These are phyloP conservation scores for Tortricodes alternella DNA, from an alignment of 2,888 invertebrate species.

Conservation along the genomic window DNA sequence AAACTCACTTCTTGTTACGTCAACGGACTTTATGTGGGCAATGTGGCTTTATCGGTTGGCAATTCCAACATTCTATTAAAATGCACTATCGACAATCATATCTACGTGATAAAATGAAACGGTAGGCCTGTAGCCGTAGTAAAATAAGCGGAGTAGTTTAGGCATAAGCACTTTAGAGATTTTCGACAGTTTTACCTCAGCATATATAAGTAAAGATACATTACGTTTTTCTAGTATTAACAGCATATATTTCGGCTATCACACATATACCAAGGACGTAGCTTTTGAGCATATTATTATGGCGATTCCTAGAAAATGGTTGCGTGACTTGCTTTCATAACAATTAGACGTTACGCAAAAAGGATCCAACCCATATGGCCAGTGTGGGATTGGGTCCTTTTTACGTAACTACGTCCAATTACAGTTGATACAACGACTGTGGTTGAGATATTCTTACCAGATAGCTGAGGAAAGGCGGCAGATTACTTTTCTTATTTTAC, in stretches of 20 bases:
- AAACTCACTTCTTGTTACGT: slow-evolving; percentile 68
- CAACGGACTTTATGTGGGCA: slow-evolving; percentile 66
- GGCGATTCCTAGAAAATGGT: too few species aligned
- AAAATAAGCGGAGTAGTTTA: not conserved
- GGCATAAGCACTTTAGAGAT: not conserved
- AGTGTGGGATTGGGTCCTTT: too few species aligned
- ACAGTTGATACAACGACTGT: too few species aligned
- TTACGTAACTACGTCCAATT: too few species aligned
- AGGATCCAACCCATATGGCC: too few species aligned
- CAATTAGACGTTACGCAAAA: too few species aligned
- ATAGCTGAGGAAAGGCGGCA: not conserved
- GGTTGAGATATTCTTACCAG: not conserved
- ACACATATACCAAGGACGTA: too few species aligned
- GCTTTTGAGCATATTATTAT: too few species aligned
- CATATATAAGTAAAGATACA: too few species aligned
- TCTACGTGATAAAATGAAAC: slow-evolving; percentile 72
- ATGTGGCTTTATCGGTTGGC: slow-evolving; percentile 65
- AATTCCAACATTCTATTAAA: slow-evolving; percentile 71
- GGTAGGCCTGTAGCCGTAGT: slow-evolving; percentile 40
- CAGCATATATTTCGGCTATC: too few species aligned
- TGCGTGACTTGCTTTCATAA: too few species aligned
- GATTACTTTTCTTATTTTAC: slow-evolving; percentile 6
- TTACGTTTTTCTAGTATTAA: too few species aligned
- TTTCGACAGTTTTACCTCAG: not conserved
- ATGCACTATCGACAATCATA: slow-evolving; percentile 58